Evolutionary conservation across 2,888 invertebrate species (phyloP), one percentile per base, ranked within the genome.

Genomic region (Drosophila nigritarsus): DNA sequence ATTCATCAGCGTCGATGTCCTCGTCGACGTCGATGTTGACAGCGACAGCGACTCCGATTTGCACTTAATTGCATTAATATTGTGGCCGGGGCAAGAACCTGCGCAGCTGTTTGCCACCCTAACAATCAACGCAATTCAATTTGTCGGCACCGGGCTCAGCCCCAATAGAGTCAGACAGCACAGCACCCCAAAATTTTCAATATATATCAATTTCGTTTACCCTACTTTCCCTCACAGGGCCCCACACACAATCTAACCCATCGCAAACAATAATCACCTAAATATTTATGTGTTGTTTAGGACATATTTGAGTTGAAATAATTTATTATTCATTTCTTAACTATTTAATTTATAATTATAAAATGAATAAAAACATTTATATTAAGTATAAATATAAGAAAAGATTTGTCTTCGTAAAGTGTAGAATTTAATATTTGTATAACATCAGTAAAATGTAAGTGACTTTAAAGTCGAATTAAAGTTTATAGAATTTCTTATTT

Each of bases 1-100:
- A 65, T 73, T 15, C 70, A 54, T 50, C 65, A 18, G 27, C 24
- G 11, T 53, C 38, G 34, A 8, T 24, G 15, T 45, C 45, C 18
- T 7, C 18, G 24, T 36, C 34, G 56, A 55, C 62, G 61, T 49
- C 51, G 75, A 82, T 79, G 20, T 15, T 15, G 45, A 40, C 5
- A 45, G 32, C 59, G 56, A 56, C 65, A 56, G 50, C 58, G 60
- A 73, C 79, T 87, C 73, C 82, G 78, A 85, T 85, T 88, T 86
- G 75, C 87, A 87, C 73, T 87, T 87, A 87, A 87, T 87, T 87
- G 88, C 86, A 90, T 90, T 90, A 90, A 90, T 79, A 76, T 78
- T 83, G 80, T 58, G 89, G 80, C 66, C 54, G 69, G 56, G 29
- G 60, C 73, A 75, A 75, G 80, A 73, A 75, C 60, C 71, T 56